Conservation (phyloP, 2,888 invertebrate species). For the Metalampra italica region DNA sequence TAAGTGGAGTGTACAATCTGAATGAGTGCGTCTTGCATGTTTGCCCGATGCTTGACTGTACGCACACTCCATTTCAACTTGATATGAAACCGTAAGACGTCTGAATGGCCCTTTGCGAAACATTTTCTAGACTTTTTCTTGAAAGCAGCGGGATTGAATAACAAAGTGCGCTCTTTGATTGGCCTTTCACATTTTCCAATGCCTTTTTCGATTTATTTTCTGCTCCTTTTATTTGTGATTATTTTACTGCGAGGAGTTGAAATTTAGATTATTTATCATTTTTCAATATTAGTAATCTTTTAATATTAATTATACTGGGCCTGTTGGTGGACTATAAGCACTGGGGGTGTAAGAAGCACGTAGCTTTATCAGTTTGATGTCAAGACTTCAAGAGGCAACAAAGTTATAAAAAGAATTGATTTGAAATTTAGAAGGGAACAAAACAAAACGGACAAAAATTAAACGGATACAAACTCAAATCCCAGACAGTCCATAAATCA, state of each 20-base stretch:
- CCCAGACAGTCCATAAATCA: conserved; percentile 3
- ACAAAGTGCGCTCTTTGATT: conserved; percentile 54
- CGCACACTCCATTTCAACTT: conserved; percentile 65
- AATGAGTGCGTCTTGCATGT: conserved; percentile 70
- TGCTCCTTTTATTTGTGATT: too few species aligned
- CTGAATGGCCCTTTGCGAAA: conserved; percentile 50
- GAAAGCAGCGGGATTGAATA: conserved; percentile 53
- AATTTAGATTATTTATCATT: too few species aligned
- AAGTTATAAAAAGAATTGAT: too few species aligned
- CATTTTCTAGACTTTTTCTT: conserved; percentile 35
- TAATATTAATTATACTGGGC: too few species aligned
- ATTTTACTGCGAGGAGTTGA: too few species aligned
- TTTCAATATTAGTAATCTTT: too few species aligned
- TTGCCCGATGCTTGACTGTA: conserved; percentile 47
- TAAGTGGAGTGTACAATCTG: conserved; percentile 59
- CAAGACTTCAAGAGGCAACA: too few species aligned
- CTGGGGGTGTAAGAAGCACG: too few species aligned
- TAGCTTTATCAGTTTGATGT: too few species aligned
- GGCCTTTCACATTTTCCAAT: conserved; percentile 24
- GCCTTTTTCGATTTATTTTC: conserved; percentile 19
- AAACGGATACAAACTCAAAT: not conserved
- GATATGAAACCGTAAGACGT: conserved; percentile 47
- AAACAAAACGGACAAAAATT: not conserved
- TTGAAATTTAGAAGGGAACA: too few species aligned
- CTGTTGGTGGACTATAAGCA: too few species aligned